These are phyloP conservation scores for Zapus hudsonius DNA, from an alignment of 2,113 vertebrate genomes.

Conservation along the genomic window DNA sequence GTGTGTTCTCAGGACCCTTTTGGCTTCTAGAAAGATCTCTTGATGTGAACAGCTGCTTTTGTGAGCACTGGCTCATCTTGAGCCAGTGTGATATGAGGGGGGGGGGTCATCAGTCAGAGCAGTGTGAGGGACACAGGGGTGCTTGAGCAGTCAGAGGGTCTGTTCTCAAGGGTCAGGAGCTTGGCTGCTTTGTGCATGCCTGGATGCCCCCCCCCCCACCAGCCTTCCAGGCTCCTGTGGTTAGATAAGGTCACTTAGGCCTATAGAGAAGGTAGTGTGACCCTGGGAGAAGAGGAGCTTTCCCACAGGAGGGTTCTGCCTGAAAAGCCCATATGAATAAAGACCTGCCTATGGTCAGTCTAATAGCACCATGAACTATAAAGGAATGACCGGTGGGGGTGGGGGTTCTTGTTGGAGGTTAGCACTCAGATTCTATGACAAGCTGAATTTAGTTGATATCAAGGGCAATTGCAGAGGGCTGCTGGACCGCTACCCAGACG, in stretches of 20 bases:
- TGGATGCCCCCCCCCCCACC: neutral
- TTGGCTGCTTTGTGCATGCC: neutral
- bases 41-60: neutral
- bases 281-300: neutral
- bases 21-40: neutral
- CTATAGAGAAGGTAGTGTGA: neutral
- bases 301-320: too few relatives aligned
- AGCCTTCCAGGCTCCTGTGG: too few relatives aligned
- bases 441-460: neutral
- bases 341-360: neutral
- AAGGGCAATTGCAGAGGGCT: rapidly evolving
- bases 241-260: neutral
- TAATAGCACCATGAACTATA: rapidly evolving
- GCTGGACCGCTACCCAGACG: neutral
- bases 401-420: neutral
- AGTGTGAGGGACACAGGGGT: neutral
- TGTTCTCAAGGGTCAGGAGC: rapidly evolving
- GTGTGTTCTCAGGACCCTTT: rapidly evolving
- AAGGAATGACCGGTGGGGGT: neutral
- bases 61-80: neutral
- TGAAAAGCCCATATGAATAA: too few relatives aligned
- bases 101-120: neutral
- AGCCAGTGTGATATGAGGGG: too few relatives aligned
- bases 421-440: neutral
- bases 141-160: neutral